Evolutionary conservation across 37 sponge, comb jelly and placozoan genomes (phyloP), one percentile per base, ranked within the genome.

Genomic region (Beroe ovata): DNA sequence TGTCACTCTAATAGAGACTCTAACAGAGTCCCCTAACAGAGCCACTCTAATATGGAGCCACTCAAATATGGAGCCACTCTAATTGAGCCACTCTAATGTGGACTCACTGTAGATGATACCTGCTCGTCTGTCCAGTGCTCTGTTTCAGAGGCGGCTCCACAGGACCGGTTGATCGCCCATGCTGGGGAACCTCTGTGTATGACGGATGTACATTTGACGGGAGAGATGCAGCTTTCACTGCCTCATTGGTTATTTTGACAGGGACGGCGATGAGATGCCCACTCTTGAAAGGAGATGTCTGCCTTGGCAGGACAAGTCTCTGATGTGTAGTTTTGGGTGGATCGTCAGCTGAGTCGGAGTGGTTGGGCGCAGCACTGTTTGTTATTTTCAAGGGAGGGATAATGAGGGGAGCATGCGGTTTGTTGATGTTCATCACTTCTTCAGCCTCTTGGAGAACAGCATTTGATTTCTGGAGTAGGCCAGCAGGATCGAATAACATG

Each of bases 391-490:
- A 30, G 41, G 84, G n/a, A 32, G 47, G 54, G 11, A 35, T 30
- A 21, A 11, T 42, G 26, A 77, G 2, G 1, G 84, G 41, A 35
- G 84, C 20, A 19, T 39, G 54, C 19, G 84, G 54, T 20, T 39
- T 42, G 54, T 47, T 47, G 11, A 47, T 47, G 54, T 47, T 47
- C 84, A 77, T 42, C 38, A 77, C 54, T 26, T 77, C 84, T 1
- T 42, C 54, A 1, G 84, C 39, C 18, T 36, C 84, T 77, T 77
- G 84, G 0, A 77, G 47, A 4, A 54, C 84, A 77, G 84, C 84
- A 77, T 33, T 77, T 39, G 84, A 77, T 77, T 77, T 77, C 28
- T 77, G 54, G 23, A 77, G 35, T 19, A 77, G 54, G 14, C 33
- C 84, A 32, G 69, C 69, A 14, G 69, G 69, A 18, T 66, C 69